Evolutionary conservation across 2,888 invertebrate genomes (phyloP).

Genomic region (Dorcus hopei): DNA sequence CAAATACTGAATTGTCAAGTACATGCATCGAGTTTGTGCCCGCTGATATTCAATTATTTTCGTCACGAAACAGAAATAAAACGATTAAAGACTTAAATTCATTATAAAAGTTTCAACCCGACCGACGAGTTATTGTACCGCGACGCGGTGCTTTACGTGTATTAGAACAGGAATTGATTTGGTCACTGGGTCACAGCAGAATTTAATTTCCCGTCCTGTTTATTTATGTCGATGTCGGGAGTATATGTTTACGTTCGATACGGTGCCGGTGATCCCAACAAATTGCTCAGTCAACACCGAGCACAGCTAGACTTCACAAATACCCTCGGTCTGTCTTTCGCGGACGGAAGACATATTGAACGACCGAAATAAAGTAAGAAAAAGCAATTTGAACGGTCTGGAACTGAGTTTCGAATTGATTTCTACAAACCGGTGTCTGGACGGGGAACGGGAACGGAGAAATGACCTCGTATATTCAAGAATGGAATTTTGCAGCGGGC

Average conservation of each 20-base stretch:
- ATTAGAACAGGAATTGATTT: no score
- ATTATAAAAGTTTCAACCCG: no score
- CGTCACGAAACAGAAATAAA: no score
- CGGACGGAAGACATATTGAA: constrained; percentile 34
- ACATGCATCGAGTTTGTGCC: no score
- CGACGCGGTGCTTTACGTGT: no score
- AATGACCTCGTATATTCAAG: constrained; percentile 40
- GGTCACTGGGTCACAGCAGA: not conserved
- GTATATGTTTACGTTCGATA: constrained; percentile 38
- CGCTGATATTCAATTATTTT: no score
- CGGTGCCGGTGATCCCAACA: constrained; percentile 37
- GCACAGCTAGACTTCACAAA: constrained; percentile 29
- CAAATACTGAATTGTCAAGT: no score
- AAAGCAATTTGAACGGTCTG: constrained; percentile 46
- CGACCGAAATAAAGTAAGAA: constrained; percentile 43
- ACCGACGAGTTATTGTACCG: no score
- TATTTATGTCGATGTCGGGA: not conserved
- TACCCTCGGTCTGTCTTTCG: constrained; percentile 33
- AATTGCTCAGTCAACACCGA: constrained; percentile 41
- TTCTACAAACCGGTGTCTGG: constrained; percentile 40
- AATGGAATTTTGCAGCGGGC: constrained; percentile 30
- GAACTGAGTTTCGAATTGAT: constrained; percentile 44
- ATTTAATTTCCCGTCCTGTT: not conserved
- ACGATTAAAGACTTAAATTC: no score
- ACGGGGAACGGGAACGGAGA: constrained; percentile 16